Evolutionary conservation across 1,140 invertebrate species (phyloP), one percentile per base, ranked within the genome.

Genomic region (Brachionus plicatilis): DNA sequence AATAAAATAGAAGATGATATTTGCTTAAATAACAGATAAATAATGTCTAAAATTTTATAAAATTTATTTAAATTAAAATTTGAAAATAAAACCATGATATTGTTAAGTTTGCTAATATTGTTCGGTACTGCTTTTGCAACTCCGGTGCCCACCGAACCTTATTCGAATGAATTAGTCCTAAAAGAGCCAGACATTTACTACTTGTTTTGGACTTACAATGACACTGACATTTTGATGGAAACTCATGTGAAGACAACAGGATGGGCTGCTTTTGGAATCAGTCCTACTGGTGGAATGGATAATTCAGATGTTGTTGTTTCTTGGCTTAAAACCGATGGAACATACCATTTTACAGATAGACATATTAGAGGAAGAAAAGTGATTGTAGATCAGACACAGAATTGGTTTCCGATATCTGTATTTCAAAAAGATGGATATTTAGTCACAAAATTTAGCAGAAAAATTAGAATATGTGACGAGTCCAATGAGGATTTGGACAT

Each of bases 201-300:
- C 20, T 37, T 82, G 37, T 82, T 56, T 27, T 85, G 84, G 84
- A 80, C 65, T 11, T 66, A 43, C 24, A 85, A 85, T 70, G 50
- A 50, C 5, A 85, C 84, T 12, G 72, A 85, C 47, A 80, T 85
- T 65, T 24, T 45, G 8, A 45, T 85, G 29, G 84, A 85, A 29
- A 56, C 60, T 45, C 72, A 76, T 53, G 72, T 20, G 20, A 60
- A 65, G 33, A 85, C 84, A n/a, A 84, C 79, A 20, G 56, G 78
- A 41, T 85, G 84, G 84, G 8, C 79, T 8, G 80, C 79, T 7
- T 80, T 85, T 24, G 84, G 84, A 66, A 56, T 85, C 8, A 66
- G 53, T 65, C 84, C 84, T 12, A 80, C 37, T 68, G 84, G 84
- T 45, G 84, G 84, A 11, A 85, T 85, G 84, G 56, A 85, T 14